Conservation (phyloP, 2,113 vertebrate species). For the Rousettus leschenaultii region DNA sequence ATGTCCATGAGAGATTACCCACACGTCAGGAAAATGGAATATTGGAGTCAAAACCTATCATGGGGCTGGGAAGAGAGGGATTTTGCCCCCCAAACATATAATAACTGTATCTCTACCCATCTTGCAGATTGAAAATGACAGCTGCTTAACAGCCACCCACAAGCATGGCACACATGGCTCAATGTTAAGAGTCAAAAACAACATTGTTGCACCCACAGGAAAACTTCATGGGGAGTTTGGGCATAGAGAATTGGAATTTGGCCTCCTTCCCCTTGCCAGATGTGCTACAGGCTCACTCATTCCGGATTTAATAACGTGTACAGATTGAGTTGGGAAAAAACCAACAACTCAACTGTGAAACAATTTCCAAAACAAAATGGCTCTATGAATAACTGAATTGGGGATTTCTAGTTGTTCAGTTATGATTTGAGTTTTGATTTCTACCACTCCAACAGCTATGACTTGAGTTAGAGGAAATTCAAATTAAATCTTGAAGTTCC, state of each 20-base stretch:
- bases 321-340: conserved; percentile 23
- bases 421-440: not conserved
- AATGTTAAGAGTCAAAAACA: not conserved
- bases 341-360: conserved; percentile 35
- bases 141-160: conserved; percentile 38
- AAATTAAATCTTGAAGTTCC: not conserved
- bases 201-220: not conserved
- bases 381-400: not conserved
- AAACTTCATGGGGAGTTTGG: not conserved
- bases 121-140: conserved; percentile 14
- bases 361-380: conserved; percentile 17
- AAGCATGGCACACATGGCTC: not conserved
- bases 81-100: conserved; percentile 40
- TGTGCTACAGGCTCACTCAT: not conserved
- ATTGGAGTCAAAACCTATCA: conserved; percentile 46
- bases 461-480: not conserved
- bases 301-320: conserved; percentile 40
- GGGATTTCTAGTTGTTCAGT: not conserved
- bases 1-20: conserved; percentile 49
- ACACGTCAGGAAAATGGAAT: conserved; percentile 26
- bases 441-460: not conserved
- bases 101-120: not conserved
- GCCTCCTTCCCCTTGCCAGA: conserved; percentile 25
- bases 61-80: not conserved
- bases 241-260: conserved; percentile 5